phyloP scores from a whole-genome alignment of 1,140 invertebrate species.

The Brachionus rotundiformis region DNA sequence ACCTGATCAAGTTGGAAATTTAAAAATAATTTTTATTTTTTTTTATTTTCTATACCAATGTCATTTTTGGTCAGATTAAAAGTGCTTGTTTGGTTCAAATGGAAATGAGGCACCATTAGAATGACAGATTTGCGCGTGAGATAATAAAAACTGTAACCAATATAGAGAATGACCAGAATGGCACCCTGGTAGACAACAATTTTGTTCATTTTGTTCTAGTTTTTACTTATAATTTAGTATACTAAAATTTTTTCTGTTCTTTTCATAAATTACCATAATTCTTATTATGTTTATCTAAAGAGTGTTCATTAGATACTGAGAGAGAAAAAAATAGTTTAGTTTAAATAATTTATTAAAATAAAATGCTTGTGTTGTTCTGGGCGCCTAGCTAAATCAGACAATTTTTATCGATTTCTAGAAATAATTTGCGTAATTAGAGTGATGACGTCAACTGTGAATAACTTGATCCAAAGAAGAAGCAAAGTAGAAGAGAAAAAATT shows the following conservation, averaged over 20 bases:
- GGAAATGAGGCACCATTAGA: slow-evolving; percentile 44
- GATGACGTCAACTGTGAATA: slow-evolving; percentile 11
- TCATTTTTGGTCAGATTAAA: slow-evolving; percentile 43
- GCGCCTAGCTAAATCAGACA: slow-evolving; percentile 10
- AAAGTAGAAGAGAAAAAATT: background rate
- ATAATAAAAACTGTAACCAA: slow-evolving; percentile 42
- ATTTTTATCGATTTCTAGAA: slow-evolving; percentile 43
- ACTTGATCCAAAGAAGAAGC: background rate
- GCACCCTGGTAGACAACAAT: background rate
- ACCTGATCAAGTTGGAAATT: slow-evolving; percentile 57
- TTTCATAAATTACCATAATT: slow-evolving; percentile 40
- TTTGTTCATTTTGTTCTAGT: slow-evolving; percentile 45
- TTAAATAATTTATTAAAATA: slow-evolving; percentile 43
- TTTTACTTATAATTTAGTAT: background rate
- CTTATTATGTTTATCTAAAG: background rate
- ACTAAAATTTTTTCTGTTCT: background rate
- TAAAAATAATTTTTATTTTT: background rate
- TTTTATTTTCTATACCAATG: background rate
- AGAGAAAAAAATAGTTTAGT: background rate
- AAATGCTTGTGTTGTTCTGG: background rate
- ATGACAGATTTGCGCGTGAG: slow-evolving; percentile 38
- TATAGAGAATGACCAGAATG: background rate
- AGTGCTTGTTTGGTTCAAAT: background rate
- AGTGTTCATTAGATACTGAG: background rate
- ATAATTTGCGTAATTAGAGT: slow-evolving; percentile 28